phyloP scores from a whole-genome alignment of 2,888 invertebrate species.

The Eupithecia tripunctaria region DNA sequence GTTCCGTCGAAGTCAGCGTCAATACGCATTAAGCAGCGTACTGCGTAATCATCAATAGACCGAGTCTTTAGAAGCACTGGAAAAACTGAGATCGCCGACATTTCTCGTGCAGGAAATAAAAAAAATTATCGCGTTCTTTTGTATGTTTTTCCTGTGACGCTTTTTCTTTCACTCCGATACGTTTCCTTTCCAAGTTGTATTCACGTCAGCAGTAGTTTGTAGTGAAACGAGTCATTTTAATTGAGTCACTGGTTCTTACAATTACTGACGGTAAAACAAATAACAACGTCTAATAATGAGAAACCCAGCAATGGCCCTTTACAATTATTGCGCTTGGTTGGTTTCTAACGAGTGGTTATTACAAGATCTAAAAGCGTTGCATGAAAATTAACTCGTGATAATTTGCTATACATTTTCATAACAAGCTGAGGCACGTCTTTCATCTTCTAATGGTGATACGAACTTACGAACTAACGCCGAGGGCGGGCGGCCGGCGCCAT shows the following conservation, averaged over 20 bases:
- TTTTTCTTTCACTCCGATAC: neutral
- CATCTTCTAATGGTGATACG: slow-evolving; percentile 21
- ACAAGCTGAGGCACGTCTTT: slow-evolving; percentile 3
- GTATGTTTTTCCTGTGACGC: slow-evolving; percentile 16
- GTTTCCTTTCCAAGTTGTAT: slow-evolving; percentile 5
- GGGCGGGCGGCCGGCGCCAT: slow-evolving; percentile 7
- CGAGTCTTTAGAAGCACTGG: neutral
- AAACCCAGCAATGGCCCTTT: neutral
- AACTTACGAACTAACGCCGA: slow-evolving; percentile 11
- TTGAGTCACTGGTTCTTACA: slow-evolving; percentile 5
- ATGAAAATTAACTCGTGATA: neutral
- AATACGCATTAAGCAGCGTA: too few species aligned
- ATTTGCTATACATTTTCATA: neutral
- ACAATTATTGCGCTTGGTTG: slow-evolving; percentile 1
- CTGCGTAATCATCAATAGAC: too few species aligned
- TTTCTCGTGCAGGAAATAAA: slow-evolving; percentile 15
- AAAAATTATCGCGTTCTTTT: slow-evolving; percentile 12
- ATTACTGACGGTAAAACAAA: neutral
- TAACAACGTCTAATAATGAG: neutral
- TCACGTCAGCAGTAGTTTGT: slow-evolving; percentile 6
- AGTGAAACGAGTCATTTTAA: neutral
- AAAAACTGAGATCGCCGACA: neutral
- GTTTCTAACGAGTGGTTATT: neutral
- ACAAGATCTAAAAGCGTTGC: neutral
- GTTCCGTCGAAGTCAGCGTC: too few species aligned